A percentile compares a stretch with the other conserved stretches of the same genome.
phyloP scores from a whole-genome alignment of 2,797 vertebrate species.

The Crenuchus spilurus region DNA sequence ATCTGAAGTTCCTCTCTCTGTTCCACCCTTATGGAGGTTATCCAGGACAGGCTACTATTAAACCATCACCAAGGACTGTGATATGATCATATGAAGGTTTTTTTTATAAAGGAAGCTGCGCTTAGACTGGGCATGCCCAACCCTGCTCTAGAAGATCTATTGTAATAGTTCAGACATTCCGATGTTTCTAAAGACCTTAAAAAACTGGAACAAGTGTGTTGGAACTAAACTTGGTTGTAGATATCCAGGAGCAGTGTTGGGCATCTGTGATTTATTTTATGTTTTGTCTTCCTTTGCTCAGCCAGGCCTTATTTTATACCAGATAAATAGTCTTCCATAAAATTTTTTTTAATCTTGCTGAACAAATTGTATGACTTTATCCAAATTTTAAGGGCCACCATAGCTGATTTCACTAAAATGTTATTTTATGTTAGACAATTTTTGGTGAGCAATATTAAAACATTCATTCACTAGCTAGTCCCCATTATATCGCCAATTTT shows the following conservation, averaged over 20 bases:
- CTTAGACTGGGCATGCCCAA: background rate
- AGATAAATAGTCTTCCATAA: background rate
- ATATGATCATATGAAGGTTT: background rate
- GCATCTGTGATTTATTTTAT: background rate
- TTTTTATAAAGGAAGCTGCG: too few species aligned
- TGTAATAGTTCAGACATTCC: background rate
- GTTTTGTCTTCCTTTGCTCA: background rate
- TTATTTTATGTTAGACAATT: background rate
- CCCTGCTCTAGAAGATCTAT: background rate
- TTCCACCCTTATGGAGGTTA: background rate
- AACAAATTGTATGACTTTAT: too few species aligned
- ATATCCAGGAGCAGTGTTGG: background rate
- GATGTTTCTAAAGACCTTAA: background rate
- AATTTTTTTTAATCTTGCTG: too few species aligned
- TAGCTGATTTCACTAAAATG: background rate
- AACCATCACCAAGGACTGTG: slow-evolving; percentile 17
- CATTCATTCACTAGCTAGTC: background rate
- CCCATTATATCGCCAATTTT: background rate
- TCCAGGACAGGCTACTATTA: background rate
- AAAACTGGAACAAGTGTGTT: background rate
- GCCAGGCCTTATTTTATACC: background rate
- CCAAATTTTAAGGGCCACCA: too few species aligned
- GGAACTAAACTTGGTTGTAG: background rate
- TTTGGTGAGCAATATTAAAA: background rate
- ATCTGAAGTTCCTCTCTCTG: slow-evolving; percentile 41